Evolutionary conservation across 2,113 vertebrate species (phyloP).

Genomic region (Grammatotria lemairii): DNA sequence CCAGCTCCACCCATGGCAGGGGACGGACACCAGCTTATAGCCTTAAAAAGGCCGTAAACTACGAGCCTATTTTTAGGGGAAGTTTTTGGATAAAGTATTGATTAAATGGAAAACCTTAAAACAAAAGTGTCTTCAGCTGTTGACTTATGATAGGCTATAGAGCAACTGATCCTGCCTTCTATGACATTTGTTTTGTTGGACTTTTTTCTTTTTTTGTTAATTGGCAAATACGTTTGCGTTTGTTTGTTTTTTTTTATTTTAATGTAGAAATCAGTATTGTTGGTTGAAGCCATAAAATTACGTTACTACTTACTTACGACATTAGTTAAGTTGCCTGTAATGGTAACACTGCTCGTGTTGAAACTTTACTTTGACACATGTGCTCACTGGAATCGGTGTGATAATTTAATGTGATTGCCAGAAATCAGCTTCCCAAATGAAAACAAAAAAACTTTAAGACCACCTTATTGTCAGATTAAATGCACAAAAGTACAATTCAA

Average conservation of each 20-base stretch:
- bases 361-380: not conserved
- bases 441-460: not conserved
- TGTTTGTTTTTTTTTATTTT: not conserved
- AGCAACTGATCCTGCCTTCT: not conserved
- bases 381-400: not conserved
- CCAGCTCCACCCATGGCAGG: constrained; percentile 20
- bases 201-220: not conserved
- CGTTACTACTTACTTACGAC: not conserved
- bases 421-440: not conserved
- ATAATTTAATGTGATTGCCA: not conserved
- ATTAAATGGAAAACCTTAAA: not conserved
- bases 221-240: not conserved
- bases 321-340: not conserved
- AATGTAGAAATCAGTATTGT: not conserved
- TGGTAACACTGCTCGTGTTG: not conserved
- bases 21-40: not conserved
- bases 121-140: not conserved
- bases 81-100: not conserved
- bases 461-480: not conserved
- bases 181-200: not conserved
- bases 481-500: not conserved
- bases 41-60: constrained; percentile 66
- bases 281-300: not conserved
- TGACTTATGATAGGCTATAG: not conserved
- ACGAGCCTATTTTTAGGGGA: constrained; percentile 65